Evolutionary conservation across 1,140 invertebrate species (phyloP), one percentile per base, ranked within the genome.

Genomic region (Homarus americanus): DNA sequence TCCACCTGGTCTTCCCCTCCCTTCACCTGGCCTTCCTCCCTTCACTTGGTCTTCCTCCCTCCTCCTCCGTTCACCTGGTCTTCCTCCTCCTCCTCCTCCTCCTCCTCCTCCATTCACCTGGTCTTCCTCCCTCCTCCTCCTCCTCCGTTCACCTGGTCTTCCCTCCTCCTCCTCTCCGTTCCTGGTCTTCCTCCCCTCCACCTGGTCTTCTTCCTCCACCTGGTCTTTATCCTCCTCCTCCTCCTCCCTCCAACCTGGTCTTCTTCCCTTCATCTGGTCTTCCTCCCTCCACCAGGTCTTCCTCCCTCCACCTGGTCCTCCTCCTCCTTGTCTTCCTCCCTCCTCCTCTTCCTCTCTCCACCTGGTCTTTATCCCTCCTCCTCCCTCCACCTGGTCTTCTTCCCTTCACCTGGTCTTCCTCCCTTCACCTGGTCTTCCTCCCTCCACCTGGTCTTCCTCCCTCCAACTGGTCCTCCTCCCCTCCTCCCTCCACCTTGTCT

Each of bases 261-360:
- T 15, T 58, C 41, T 28, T 86, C 20, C 12, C 38, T n/a, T n/a
- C n/a, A n/a, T 20, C 32, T 75, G 4, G 28, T 24, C 40, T n/a
- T 72, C 28, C 36, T 15, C 20, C 32, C 20, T 63, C 38, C 38
- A 66, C 53, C 36, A 20, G 12, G 28, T 78, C 44, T 28, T 66
- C 24, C 53, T 58, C 36, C 49, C 20, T 40, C n/a, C 7, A 20
- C 3, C 58, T 10, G n/a, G n/a, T n/a, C n/a, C n/a, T 79, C 75
- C 72, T 40, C 40, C 53, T 41, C 7, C 86, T 63, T 58, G 28
- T 76, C 58, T 24, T 75, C 28, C 84, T 36, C 44, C 72, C 38
- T n/a, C 82, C n/a, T n/a, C n/a, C n/a, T n/a, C n/a, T n/a, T 69
- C 82, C 63, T 83, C 34, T n/a, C 9, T 66, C 53, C 15, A 66